These are phyloP conservation scores for Chrysolina americana DNA, from an alignment of 2,888 invertebrate genomes.

Conservation along the genomic window DNA sequence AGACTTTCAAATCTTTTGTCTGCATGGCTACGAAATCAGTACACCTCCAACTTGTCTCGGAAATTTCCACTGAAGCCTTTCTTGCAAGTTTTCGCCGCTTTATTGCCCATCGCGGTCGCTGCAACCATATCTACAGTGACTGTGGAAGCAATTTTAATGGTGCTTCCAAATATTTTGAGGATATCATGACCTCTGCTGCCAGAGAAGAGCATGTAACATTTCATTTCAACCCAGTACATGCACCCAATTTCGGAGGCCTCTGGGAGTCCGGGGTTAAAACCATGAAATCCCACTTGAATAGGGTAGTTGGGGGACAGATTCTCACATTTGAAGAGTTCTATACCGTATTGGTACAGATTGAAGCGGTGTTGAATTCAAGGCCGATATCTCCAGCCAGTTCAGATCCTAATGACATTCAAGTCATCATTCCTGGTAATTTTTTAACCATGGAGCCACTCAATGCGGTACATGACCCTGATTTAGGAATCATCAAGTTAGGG, in stretches of 20 bases:
- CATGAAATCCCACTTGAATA: not conserved
- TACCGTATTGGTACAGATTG: not conserved
- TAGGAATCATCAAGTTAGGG: slow-evolving; percentile 4
- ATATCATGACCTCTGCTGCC: no score
- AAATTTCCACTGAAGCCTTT: no score
- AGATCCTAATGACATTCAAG: no score
- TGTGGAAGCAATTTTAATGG: slow-evolving; percentile 21
- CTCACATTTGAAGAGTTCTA: no score
- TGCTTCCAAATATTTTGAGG: not conserved
- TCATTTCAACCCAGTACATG: not conserved
- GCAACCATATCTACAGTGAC: not conserved
- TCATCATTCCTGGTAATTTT: slow-evolving; percentile 21
- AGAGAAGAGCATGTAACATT: no score
- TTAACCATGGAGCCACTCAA: no score
- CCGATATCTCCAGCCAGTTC: no score
- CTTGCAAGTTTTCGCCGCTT: no score
- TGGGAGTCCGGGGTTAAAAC: slow-evolving; percentile 5
- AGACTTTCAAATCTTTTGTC: not conserved
- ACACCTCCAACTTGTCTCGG: slow-evolving; percentile 14
- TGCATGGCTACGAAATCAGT: slow-evolving; percentile 6
- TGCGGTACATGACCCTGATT: slow-evolving; percentile 13
- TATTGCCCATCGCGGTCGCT: not conserved
- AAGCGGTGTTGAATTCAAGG: no score
- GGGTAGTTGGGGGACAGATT: no score
- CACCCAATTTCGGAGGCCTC: slow-evolving; percentile 5